Percentiles rank a stretch among this genome's conserved stretches.
Conservation (phyloP, 2,113 vertebrate species). For the Genyomyrus donnyi region DNA sequence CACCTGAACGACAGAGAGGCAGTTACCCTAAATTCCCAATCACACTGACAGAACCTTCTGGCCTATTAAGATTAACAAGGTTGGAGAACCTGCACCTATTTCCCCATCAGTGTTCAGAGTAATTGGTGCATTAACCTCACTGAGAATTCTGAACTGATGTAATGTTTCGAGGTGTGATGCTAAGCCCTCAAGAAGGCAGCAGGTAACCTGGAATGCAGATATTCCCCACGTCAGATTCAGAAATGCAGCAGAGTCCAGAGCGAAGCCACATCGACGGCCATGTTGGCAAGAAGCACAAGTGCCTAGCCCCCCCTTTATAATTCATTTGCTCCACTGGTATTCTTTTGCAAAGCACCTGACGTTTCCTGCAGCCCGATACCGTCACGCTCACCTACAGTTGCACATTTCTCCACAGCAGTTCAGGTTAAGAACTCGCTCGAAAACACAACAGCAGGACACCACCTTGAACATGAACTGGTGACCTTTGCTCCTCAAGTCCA, state of each 20-base stretch:
- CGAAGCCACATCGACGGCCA: not conserved
- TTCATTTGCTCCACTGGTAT: not conserved
- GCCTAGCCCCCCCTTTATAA: not conserved
- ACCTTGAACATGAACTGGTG: not conserved
- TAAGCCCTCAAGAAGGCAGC: not conserved
- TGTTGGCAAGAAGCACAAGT: not conserved
- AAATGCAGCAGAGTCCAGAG: not conserved
- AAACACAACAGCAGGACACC: not conserved
- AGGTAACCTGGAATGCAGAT: not conserved
- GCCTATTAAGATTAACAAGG: not conserved
- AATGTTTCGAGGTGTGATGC: not conserved
- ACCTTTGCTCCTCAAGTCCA: not conserved
- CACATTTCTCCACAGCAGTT: not conserved
- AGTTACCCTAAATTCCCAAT: not conserved
- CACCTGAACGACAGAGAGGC: not conserved
- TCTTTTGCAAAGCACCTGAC: not conserved
- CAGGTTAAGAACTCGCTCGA: not conserved
- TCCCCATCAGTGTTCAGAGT: not conserved
- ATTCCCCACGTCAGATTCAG: not conserved
- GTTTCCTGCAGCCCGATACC: not conserved
- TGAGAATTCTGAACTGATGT: not conserved
- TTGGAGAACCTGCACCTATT: not conserved
- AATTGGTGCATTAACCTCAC: not conserved
- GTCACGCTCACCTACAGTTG: not conserved
- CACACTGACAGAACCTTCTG: not conserved